A percentile compares a stretch with the other conserved stretches of the same genome.
phyloP scores from a whole-genome alignment of 2,113 vertebrate species.

The Dasyornis broadbenti region DNA sequence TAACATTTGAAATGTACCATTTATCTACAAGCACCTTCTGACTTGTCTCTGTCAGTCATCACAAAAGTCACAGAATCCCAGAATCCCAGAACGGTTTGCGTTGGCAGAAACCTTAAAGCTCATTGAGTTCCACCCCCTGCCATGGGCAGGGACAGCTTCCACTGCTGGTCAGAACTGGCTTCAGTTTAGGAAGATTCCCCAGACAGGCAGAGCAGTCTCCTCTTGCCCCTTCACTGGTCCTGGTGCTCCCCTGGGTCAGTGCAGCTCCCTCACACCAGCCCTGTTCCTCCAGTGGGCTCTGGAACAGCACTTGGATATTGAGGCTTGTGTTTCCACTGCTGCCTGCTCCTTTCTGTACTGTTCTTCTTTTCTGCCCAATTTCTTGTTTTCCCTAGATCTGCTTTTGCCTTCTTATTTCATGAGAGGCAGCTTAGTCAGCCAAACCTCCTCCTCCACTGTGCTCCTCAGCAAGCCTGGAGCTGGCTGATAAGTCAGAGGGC shows the following conservation, averaged over 20 bases:
- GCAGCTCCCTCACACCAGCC: background rate
- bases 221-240: background rate
- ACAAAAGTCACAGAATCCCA: background rate
- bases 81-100: background rate
- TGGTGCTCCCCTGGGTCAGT: rapidly evolving
- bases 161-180: background rate
- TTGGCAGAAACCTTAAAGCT: background rate
- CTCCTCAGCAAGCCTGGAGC: background rate
- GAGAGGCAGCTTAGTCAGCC: background rate
- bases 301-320: background rate
- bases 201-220: background rate
- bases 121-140: background rate
- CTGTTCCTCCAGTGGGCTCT: background rate
- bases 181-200: background rate
- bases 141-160: background rate
- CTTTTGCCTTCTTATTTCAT: background rate
- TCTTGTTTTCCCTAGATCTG: background rate
- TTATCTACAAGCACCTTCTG: background rate
- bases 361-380: background rate
- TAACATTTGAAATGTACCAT: background rate
- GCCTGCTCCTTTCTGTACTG: background rate
- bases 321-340: background rate
- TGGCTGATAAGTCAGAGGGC: background rate
- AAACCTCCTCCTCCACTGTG: background rate
- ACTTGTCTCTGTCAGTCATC: background rate